Base-by-base conservation (phyloP, 2,113 vertebrate species). In the Halichoerus grypus region DNA sequence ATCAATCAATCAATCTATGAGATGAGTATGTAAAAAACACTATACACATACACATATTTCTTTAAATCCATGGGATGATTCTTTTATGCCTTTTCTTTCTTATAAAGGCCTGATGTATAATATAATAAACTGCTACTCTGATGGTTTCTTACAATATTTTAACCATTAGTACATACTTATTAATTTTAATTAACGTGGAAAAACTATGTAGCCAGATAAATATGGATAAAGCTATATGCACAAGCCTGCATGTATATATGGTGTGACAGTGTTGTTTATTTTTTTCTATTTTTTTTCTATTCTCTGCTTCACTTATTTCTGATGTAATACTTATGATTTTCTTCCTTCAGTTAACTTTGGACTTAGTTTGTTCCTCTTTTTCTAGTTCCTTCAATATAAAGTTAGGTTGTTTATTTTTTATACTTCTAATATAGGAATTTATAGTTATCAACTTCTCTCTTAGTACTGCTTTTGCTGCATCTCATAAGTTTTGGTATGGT, bases 161-260 rank as follows among this genome's bases (percentile, higher is more conserved):
- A 86, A 51, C 28, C 3, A 77, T 49, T 28, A 82, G 24, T 79
- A 69, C 46, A 69, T 46, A 39, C 28, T 69, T 13, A 18, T 81
- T 92, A 39, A 46, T 91, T 91, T 94, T 92, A 81, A 69, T 72
- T 95, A 42, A 76, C 8, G 42, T 36, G 31, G 39, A 92, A 94
- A 63, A 89, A 49, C 13, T 80, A 16, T 65, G 3, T 36, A 61
- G 28, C 10, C 65, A 72, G 4, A 63, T 86, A 95, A 90, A 53
- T 46, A 46, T 4, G 53, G 22, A 55, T 63, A 89, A 85, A 86
- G 16, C 69, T 95, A 6, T 71, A 57, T 76, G 57, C 24, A 16
- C 1, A 55, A 77, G 5, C 21, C 51, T 67, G 3, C 14, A 28
- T 46, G 4, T 39, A 59, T 22, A 49, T 22, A 4, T 49, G 19